These are phyloP conservation scores for Pocillopora verrucosa DNA, from an alignment of 64 coral and sea anemone species.

Conservation along the genomic window DNA sequence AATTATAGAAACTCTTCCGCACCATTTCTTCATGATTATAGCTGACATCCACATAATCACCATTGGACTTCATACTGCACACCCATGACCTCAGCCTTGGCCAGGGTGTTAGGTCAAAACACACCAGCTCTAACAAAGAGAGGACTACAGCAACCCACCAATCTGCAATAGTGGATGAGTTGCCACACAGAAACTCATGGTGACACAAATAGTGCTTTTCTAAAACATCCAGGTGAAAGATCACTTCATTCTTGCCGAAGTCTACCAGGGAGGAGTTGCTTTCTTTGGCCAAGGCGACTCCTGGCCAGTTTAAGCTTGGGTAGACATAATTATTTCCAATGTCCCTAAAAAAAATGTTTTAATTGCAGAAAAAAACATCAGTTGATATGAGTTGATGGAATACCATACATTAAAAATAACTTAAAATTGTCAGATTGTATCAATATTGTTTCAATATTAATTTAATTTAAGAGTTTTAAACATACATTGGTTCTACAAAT, in stretches of 20 bases:
- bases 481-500: too few relatives aligned
- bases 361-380: not conserved
- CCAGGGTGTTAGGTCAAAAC: conserved; percentile 71
- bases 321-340: conserved; percentile 73
- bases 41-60: conserved; percentile 84
- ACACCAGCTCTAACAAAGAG: conserved; percentile 71
- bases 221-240: conserved; percentile 59
- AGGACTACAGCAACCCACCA: conserved; percentile 64
- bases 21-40: conserved; percentile 68
- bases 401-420: too few relatives aligned
- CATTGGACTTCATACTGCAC: conserved; percentile 56
- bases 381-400: too few relatives aligned
- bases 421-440: too few relatives aligned
- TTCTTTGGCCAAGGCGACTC: conserved; percentile 48
- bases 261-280: conserved; percentile 61
- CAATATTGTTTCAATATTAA: too few relatives aligned
- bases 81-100: conserved; percentile 67
- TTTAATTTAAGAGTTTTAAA: too few relatives aligned
- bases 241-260: conserved; percentile 72
- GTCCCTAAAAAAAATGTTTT: conserved; percentile 50
- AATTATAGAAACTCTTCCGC: conserved; percentile 41
- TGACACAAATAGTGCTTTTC: conserved; percentile 73
- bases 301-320: conserved; percentile 61
- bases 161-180: conserved; percentile 60
- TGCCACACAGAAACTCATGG: conserved; percentile 42